Evolutionary conservation across 2,797 vertebrate genomes (phyloP).

Genomic region (Thripadectes ignobilis): DNA sequence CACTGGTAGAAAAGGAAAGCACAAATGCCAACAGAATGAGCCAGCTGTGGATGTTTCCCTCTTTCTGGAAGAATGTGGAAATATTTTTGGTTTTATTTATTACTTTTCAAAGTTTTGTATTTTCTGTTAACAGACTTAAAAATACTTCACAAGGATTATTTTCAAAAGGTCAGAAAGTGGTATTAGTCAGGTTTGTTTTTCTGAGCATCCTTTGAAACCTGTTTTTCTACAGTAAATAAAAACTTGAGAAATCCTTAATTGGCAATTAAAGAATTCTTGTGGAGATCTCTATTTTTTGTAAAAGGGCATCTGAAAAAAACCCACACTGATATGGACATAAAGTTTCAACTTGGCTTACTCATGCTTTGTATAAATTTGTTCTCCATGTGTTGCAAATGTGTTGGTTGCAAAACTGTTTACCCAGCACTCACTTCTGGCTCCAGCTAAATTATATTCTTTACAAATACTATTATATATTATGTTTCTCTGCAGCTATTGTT

Average conservation of each 20-base stretch:
- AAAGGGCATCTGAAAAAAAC: background rate
- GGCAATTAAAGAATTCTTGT: slow-evolving; percentile 31
- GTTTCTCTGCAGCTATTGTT: background rate
- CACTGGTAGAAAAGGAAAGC: background rate
- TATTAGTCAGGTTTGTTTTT: slow-evolving; percentile 19
- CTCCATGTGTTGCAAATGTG: background rate
- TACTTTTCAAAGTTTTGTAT: background rate
- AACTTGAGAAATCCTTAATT: slow-evolving; percentile 37
- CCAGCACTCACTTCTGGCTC: background rate
- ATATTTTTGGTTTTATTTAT: background rate
- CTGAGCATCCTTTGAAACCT: background rate
- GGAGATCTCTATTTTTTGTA: background rate
- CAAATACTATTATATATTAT: background rate
- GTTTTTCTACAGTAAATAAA: slow-evolving; percentile 27
- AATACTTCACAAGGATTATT: slow-evolving; percentile 8
- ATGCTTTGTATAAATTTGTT: background rate
- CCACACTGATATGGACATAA: background rate
- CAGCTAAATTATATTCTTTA: background rate
- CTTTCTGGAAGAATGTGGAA: background rate
- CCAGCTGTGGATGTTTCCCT: background rate
- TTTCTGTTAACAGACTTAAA: background rate
- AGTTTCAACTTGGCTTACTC: background rate
- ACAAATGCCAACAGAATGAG: background rate
- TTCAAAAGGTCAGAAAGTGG: slow-evolving; percentile 41
- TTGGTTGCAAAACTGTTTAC: background rate